phyloP scores from a whole-genome alignment of 1,140 invertebrate species.

The Drosophila prosaltans region DNA sequence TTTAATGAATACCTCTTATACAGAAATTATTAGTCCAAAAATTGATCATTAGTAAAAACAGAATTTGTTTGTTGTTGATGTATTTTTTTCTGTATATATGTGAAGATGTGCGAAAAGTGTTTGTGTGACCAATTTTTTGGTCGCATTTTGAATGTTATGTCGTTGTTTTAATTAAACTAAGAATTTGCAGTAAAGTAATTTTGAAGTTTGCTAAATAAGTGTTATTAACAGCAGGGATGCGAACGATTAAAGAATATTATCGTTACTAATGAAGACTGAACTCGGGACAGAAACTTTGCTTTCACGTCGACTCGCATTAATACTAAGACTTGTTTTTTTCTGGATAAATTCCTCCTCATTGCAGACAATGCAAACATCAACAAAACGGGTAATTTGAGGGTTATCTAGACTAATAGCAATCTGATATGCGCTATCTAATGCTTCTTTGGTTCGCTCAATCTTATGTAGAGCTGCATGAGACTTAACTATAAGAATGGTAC shows the following conservation, averaged over 20 bases:
- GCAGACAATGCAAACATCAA: constrained; percentile 42
- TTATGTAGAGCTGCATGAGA: constrained; percentile 65
- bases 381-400: constrained; percentile 32
- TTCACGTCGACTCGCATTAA: constrained; percentile 23
- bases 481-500: constrained; percentile 61
- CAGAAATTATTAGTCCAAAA: no score
- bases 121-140: background rate
- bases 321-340: constrained; percentile 40
- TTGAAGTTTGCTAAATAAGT: background rate
- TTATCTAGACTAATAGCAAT: constrained; percentile 38
- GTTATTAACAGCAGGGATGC: background rate
- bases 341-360: constrained; percentile 51
- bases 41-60: no score
- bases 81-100: no score
- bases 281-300: constrained; percentile 11
- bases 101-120: no score
- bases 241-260: constrained; percentile 9
- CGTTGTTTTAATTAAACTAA: background rate
- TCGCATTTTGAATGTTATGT: background rate
- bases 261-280: constrained; percentile 1
- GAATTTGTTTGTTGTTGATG: no score
- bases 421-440: constrained; percentile 37
- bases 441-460: constrained; percentile 54
- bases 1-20: no score
- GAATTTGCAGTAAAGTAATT: background rate